Percentiles rank a stretch among this genome's conserved stretches.
Conservation (phyloP, 2,113 vertebrate genomes). For the Lasiurus borealis region DNA sequence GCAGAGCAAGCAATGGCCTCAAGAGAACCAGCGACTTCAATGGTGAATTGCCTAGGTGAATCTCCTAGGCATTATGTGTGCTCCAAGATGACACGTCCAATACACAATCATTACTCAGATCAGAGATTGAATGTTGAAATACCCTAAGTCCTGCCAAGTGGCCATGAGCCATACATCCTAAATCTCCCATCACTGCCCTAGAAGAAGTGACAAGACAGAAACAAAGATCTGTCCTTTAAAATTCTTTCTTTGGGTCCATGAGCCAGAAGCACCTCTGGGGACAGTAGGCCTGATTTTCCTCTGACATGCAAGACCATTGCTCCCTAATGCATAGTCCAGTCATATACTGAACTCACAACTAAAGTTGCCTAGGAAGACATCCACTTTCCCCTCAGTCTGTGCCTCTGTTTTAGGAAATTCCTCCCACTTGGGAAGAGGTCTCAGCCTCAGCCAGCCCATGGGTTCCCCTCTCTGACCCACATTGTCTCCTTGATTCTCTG, state of each 20-base stretch:
- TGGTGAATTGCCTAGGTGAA: not conserved
- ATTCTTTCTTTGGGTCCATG: not conserved
- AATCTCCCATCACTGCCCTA: not conserved
- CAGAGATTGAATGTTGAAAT: not conserved
- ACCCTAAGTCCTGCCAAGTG: not conserved
- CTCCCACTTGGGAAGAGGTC: constrained; percentile 14
- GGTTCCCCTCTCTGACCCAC: constrained; percentile 1
- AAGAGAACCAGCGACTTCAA: constrained; percentile 61
- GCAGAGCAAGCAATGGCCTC: constrained; percentile 25
- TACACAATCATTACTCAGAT: not conserved
- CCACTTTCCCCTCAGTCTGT: not conserved
- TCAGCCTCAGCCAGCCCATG: not conserved
- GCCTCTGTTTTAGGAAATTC: constrained; percentile 53
- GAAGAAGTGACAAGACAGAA: not conserved
- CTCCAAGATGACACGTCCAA: constrained; percentile 41
- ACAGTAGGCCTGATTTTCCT: not conserved
- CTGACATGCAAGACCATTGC: not conserved
- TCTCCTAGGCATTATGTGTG: constrained; percentile 58
- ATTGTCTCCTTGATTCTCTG: constrained; percentile 26
- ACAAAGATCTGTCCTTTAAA: constrained; percentile 15
- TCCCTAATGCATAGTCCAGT: not conserved
- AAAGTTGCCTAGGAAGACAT: not conserved
- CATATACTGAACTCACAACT: not conserved
- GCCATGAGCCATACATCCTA: not conserved
- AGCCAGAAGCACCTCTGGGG: not conserved